Percentiles rank a stretch among this genome's conserved stretches.
These are phyloP conservation scores for Drosophila recens DNA, from an alignment of 2,888 invertebrate species.

Conservation along the genomic window DNA sequence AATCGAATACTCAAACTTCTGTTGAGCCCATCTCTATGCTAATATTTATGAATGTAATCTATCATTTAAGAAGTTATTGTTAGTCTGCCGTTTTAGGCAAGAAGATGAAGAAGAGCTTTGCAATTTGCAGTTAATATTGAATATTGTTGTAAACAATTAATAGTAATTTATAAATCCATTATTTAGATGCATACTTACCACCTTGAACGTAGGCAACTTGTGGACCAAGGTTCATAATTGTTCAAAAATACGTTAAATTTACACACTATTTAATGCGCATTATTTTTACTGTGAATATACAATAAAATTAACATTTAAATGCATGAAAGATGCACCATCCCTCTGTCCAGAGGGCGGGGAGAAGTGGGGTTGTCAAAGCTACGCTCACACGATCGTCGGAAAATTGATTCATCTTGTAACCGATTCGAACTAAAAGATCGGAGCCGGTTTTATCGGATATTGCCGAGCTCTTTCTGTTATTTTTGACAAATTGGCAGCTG, in stretches of 20 bases:
- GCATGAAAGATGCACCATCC: conserved; percentile 62
- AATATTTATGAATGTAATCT: background rate
- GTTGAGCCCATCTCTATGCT: conserved; percentile 42
- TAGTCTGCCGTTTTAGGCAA: conserved; percentile 65
- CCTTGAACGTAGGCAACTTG: conserved; percentile 51
- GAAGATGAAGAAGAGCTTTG: conserved; percentile 7
- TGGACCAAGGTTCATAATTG: conserved; percentile 45
- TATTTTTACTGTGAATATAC: conserved; percentile 75
- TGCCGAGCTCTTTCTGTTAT: too few species aligned
- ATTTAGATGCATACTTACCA: conserved; percentile 45
- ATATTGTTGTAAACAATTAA: conserved; percentile 36
- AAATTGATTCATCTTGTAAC: too few species aligned
- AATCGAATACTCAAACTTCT: conserved; percentile 26
- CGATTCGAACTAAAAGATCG: too few species aligned
- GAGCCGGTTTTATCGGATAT: too few species aligned
- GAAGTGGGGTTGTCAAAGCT: conserved; percentile 15
- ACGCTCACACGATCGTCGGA: background rate
- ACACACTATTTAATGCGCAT: conserved; percentile 68
- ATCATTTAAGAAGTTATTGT: conserved; percentile 19
- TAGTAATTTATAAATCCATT: conserved; percentile 20
- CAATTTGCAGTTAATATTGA: conserved; percentile 26
- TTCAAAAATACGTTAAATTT: conserved; percentile 51
- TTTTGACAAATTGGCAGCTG: background rate
- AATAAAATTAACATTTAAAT: conserved; percentile 79
- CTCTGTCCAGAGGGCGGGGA: conserved; percentile 22